A percentile compares a stretch with the other conserved stretches of the same genome.
These are phyloP conservation scores for Acromyrmex heyeri DNA, from an alignment of 1,140 invertebrate genomes.

Conservation along the genomic window DNA sequence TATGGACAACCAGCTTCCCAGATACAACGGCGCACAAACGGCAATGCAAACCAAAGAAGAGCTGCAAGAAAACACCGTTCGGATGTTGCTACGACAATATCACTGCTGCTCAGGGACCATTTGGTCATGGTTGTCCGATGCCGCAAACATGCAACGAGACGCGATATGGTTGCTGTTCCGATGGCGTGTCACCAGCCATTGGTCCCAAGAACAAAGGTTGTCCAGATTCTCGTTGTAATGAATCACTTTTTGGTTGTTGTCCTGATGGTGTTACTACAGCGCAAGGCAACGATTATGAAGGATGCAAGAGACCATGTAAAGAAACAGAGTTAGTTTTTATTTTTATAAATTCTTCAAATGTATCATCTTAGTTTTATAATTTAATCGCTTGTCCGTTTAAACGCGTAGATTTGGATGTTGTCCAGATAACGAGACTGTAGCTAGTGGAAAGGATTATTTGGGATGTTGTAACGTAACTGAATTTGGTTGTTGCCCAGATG, in stretches of 20 bases:
- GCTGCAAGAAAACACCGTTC: conserved; percentile 91
- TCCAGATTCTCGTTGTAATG: conserved; percentile 91
- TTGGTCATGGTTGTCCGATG: conserved; percentile 92
- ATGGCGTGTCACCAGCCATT: conserved; percentile 93
- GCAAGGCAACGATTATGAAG: conserved; percentile 93
- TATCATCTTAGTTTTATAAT: not conserved
- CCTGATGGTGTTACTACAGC: conserved; percentile 93
- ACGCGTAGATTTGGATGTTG: conserved; percentile 89
- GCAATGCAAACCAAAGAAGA: conserved; percentile 89
- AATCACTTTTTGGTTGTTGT: conserved; percentile 95
- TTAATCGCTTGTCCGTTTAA: not conserved
- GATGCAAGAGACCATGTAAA: conserved; percentile 91
- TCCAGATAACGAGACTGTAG: conserved; percentile 89
- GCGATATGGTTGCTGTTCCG: conserved; percentile 95
- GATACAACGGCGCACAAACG: conserved; percentile 85
- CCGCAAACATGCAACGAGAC: conserved; percentile 93
- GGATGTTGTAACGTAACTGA: conserved; percentile 89
- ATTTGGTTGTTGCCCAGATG: conserved; percentile 94
- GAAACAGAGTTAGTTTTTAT: conserved; percentile 87
- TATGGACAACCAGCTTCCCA: conserved; percentile 82
- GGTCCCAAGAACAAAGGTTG: conserved; percentile 92
- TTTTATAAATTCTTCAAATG: not conserved
- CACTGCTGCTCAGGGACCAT: conserved; percentile 94
- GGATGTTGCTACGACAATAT: conserved; percentile 96
- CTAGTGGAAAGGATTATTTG: conserved; percentile 88